Conservation (phyloP, 2,888 invertebrate genomes). For the Mesorhabditis belari region DNA sequence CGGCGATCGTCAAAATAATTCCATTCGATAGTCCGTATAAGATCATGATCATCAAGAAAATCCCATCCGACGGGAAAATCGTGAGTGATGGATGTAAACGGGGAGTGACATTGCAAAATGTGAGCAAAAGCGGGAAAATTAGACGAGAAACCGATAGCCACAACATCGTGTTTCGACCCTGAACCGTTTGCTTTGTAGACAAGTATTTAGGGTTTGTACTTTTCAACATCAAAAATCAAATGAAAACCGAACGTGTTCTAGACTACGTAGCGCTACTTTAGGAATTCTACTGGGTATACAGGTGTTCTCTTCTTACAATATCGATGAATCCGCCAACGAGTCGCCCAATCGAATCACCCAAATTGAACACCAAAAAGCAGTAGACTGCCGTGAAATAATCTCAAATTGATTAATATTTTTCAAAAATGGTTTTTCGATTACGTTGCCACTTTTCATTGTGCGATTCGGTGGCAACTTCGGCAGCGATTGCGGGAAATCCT, state of each 20-base stretch:
- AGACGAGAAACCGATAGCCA: neutral
- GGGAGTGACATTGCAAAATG: conserved; percentile 27
- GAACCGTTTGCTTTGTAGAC: neutral
- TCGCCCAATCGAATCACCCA: conserved; percentile 27
- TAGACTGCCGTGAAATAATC: conserved; percentile 31
- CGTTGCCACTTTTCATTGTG: neutral
- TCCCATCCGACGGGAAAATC: conserved; percentile 25
- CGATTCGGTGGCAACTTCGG: neutral
- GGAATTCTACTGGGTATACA: neutral
- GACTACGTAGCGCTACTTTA: too few species aligned
- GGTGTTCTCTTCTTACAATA: conserved; percentile 10
- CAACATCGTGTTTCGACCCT: neutral
- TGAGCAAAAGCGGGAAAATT: conserved; percentile 13
- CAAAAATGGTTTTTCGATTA: neutral
- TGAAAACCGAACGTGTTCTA: too few species aligned
- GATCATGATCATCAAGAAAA: conserved; percentile 27
- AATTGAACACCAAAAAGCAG: conserved; percentile 31
- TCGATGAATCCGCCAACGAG: conserved; percentile 12
- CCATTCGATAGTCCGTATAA: conserved; percentile 28
- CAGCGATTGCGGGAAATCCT: neutral
- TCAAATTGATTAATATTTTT: conserved; percentile 7
- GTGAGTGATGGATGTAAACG: conserved; percentile 18
- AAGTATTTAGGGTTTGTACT: neutral
- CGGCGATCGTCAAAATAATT: conserved; percentile 22
- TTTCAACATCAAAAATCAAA: too few species aligned